phyloP scores from a whole-genome alignment of 2,797 vertebrate species.

The Xenops minutus region DNA sequence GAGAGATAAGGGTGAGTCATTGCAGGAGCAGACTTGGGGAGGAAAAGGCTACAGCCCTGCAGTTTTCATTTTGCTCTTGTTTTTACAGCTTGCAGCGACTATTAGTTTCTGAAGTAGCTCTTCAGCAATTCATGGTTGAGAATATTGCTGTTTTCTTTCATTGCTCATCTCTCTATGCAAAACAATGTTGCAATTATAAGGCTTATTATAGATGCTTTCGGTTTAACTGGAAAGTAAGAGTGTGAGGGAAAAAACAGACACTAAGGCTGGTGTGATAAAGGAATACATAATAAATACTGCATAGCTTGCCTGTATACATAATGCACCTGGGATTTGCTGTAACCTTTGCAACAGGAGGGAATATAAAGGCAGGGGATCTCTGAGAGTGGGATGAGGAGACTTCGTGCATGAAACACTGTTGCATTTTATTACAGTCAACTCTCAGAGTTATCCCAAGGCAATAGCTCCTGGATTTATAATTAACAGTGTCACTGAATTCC shows the following conservation, averaged over 20 bases:
- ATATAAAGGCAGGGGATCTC: background rate
- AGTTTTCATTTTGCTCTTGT: slow-evolving; percentile 9
- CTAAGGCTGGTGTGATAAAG: background rate
- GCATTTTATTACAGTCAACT: background rate
- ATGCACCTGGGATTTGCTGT: background rate
- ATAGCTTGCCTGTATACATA: background rate
- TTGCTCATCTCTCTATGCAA: slow-evolving; percentile 2
- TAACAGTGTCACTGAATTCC: background rate
- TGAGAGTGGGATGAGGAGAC: background rate
- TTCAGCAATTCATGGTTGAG: slow-evolving; percentile 9
- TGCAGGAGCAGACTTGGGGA: background rate
- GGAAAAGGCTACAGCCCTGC: background rate
- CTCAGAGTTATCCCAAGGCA: background rate
- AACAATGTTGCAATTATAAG: slow-evolving; percentile 12
- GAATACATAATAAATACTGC: background rate
- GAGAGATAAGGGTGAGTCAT: background rate
- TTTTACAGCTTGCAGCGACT: background rate
- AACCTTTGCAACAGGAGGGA: background rate
- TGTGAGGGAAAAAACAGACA: background rate
- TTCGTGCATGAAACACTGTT: background rate
- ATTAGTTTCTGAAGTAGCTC: slow-evolving; percentile 11
- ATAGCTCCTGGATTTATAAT: background rate
- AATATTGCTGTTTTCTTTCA: slow-evolving; percentile 4
- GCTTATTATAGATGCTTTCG: slow-evolving; percentile 15
- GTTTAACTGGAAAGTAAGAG: background rate